These are phyloP conservation scores for Sepioteuthis lessoniana DNA, from an alignment of 2,888 invertebrate genomes.

Conservation along the genomic window DNA sequence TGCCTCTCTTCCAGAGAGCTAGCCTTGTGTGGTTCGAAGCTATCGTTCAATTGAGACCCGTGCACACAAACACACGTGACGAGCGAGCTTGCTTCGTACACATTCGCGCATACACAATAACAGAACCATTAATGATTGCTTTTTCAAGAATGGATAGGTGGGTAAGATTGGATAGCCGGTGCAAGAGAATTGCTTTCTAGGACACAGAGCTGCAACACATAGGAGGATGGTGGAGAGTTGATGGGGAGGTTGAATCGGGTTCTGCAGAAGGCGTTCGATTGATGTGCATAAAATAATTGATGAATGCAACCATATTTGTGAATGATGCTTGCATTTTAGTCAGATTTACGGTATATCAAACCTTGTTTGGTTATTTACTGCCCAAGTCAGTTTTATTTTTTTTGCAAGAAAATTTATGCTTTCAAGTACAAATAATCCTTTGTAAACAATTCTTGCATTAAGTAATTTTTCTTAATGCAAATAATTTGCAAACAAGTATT, in stretches of 20 bases:
- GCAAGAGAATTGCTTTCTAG: background rate
- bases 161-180: background rate
- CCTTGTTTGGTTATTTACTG: no score
- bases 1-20: background rate
- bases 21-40: background rate
- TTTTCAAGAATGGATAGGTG: conserved; percentile 33
- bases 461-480: no score
- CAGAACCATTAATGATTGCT: background rate
- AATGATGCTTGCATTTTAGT: background rate
- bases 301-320: background rate
- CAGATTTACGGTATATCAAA: no score
- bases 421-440: no score
- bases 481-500: no score
- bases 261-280: background rate
- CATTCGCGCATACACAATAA: background rate
- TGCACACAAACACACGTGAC: background rate
- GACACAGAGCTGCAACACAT: background rate
- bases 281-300: conserved; percentile 3
- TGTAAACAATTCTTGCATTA: no score
- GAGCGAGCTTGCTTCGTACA: background rate
- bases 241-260: background rate
- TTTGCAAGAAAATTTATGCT: no score
- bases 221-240: no score
- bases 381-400: no score
- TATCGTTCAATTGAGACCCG: background rate